Percentiles rank a stretch among this genome's conserved stretches.
These are phyloP conservation scores for Chaenocephalus aceratus DNA, from an alignment of 2,113 vertebrate genomes.

Conservation along the genomic window DNA sequence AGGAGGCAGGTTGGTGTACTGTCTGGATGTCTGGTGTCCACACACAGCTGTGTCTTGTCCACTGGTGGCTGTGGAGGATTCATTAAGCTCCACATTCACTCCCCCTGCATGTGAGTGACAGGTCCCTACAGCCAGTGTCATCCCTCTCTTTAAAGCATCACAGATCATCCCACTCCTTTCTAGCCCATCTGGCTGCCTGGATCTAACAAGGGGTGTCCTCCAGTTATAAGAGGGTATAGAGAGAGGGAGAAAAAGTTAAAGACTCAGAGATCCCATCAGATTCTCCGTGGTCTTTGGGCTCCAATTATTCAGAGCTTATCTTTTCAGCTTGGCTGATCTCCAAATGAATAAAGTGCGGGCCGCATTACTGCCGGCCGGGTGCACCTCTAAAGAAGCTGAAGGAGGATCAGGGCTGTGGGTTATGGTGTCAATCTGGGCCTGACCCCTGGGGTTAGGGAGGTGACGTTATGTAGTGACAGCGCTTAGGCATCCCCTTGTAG, in stretches of 20 bases:
- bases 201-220: conserved; percentile 81
- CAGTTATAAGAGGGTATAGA: conserved; percentile 66
- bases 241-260: conserved; percentile 69
- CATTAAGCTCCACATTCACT: conserved; percentile 78
- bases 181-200: conserved; percentile 88
- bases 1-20: conserved; percentile 67
- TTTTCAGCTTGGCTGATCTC: conserved; percentile 89
- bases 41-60: conserved; percentile 77
- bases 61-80: conserved; percentile 84
- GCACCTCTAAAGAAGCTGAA: conserved; percentile 88
- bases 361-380: conserved; percentile 90
- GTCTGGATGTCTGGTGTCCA: conserved; percentile 79
- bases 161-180: conserved; percentile 77
- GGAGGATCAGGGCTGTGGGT: conserved; percentile 87
- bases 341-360: conserved; percentile 90
- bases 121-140: conserved; percentile 72
- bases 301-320: conserved; percentile 98
- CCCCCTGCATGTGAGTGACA: conserved; percentile 80
- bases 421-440: conserved; percentile 88
- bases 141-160: conserved; percentile 64
- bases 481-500: conserved; percentile 78
- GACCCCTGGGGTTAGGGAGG: conserved; percentile 87
- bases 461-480: conserved; percentile 85
- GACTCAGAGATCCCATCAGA: conserved; percentile 80
- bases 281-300: conserved; percentile 89